Evolutionary conservation across 2,113 vertebrate species (phyloP).

Genomic region (Dipodomys merriami): DNA sequence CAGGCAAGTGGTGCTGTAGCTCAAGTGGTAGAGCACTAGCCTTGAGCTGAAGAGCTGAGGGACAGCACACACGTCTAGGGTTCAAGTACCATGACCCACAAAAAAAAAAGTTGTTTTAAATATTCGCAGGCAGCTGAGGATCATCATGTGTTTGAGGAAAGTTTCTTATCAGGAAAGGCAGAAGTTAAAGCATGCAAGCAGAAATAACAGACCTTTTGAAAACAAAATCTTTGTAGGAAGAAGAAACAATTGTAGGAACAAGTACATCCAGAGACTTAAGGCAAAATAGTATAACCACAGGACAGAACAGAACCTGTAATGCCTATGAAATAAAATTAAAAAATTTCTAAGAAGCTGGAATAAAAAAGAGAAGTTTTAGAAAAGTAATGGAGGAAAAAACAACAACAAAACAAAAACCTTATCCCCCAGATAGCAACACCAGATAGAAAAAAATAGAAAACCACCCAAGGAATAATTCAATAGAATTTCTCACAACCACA

Average conservation of each 20-base stretch:
- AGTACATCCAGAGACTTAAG: not conserved
- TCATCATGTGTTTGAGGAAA: not conserved
- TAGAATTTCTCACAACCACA: not conserved
- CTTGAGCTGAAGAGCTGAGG: too few relatives aligned
- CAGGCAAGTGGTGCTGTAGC: not conserved
- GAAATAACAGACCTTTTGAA: not conserved
- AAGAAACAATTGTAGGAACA: not conserved
- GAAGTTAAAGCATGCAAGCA: not conserved
- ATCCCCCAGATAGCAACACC: not conserved
- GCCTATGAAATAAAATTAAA: not conserved
- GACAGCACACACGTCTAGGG: too few relatives aligned
- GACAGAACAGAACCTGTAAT: not conserved
- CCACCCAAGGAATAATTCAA: not conserved
- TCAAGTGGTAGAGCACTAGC: too few relatives aligned
- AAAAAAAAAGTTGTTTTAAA: not conserved
- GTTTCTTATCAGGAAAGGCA: not conserved
- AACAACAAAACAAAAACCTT: too few relatives aligned
- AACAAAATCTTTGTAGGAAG: not conserved
- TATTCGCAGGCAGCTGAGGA: not conserved
- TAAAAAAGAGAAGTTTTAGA: slow-evolving; percentile 9
- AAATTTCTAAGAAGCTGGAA: not conserved
- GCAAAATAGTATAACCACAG: not conserved
- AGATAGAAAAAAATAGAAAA: not conserved
- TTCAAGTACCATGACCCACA: too few relatives aligned
- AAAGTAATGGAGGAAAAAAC: not conserved